Evolutionary conservation across 2,113 vertebrate species (phyloP).

Genomic region (Vireo altiloquus): DNA sequence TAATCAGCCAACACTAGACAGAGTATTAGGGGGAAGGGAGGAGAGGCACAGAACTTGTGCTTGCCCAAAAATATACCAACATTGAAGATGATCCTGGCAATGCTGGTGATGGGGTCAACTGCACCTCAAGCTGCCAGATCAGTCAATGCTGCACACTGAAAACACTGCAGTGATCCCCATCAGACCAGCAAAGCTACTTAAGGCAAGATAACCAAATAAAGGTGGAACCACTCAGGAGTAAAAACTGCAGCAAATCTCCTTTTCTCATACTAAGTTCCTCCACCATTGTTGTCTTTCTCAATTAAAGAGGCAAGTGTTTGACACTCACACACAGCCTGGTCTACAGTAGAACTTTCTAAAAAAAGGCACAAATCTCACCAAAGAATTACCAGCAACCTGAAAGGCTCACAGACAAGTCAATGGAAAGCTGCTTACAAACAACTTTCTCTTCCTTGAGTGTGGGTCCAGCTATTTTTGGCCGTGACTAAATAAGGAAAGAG

Average conservation of each 20-base stretch:
- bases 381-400: neutral
- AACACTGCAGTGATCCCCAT: neutral
- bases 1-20: neutral
- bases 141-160: rapidly evolving
- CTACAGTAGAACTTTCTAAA: neutral
- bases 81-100: neutral
- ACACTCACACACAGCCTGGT: neutral
- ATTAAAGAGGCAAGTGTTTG: neutral
- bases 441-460: neutral
- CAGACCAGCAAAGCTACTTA: neutral
- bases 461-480: slow-evolving; percentile 10
- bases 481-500: slow-evolving; percentile 43
- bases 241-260: neutral
- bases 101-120: neutral
- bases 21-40: rapidly evolving
- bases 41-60: neutral
- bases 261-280: neutral
- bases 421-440: slow-evolving; percentile 19
- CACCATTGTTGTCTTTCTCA: neutral
- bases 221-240: neutral
- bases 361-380: neutral
- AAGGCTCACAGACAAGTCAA: neutral
- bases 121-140: neutral
- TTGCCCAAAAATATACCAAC: neutral
- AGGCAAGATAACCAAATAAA: neutral